Base-by-base conservation (phyloP, 23 tunicate species). In the Corella eumyota region DNA sequence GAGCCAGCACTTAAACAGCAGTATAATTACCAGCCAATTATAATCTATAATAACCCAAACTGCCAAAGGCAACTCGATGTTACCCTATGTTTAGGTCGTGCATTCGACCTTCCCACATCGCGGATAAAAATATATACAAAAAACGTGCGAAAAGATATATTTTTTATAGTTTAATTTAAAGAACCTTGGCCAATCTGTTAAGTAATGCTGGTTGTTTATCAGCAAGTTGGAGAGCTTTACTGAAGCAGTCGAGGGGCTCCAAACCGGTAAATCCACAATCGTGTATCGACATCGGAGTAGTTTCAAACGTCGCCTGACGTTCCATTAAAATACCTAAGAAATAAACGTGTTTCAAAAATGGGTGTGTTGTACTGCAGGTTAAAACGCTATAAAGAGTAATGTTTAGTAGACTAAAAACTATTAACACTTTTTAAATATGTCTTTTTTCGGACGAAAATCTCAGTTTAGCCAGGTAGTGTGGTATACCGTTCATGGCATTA, bases 231-330 rank as follows among this genome's bases (percentile, higher is more conserved):
- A 88, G 79, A 3, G 96, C 61, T 62, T 73, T 78, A 65, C 81
- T 88, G 71, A 65, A 88, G 35, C 88, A 70, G 30, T 78, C 81
- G 7, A 88, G 38, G 21, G 96, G 74, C 33, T 79, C 81, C 22
- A 64, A 49, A 4, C 80, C 88, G 28, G 96, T 88, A 34, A 58
- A 88, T 0, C 96, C 96, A 50, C 88, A 79, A 53, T 88, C 96
- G 66, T 88, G 96, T 25, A 88, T 73, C n/a, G 96, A 55, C 81
- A 88, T 88, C 4, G 96, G 96, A 27, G 96, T 88, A 3, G 81
- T 73, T 46, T 79, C 78, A 34, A 88, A 88, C 3, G 59, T 15
- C 11, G 81, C 26, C 50, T 78, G 96, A 15, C 96, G 66, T 67
- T 88, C 96, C 5, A 88, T 55, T 21, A 88, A 36, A 13, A 88